These are phyloP conservation scores for Cynaeus angustus DNA, from an alignment of 2,888 invertebrate species.

Conservation along the genomic window DNA sequence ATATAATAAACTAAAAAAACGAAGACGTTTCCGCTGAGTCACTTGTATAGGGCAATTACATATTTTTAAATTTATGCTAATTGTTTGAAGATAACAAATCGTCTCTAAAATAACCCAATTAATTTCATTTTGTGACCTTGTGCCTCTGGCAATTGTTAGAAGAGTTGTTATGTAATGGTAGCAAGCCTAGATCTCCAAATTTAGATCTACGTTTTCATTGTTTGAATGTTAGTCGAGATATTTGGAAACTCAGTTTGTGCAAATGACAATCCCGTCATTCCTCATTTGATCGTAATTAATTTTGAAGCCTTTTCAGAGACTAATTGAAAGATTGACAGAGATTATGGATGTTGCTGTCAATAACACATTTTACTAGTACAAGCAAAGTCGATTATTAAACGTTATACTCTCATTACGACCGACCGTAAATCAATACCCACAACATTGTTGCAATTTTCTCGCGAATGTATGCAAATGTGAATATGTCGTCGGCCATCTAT, in stretches of 20 bases:
- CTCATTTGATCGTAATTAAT: conserved; percentile 14
- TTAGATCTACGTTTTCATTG: no score
- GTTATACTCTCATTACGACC: conserved; percentile 13
- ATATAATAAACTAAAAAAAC: conserved; percentile 14
- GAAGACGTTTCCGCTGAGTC: conserved; percentile 32
- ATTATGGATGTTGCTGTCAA: conserved; percentile 27
- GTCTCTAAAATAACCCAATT: conserved; percentile 28
- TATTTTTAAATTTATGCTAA: conserved; percentile 31
- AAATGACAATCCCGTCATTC: conserved; percentile 6
- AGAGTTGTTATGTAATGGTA: conserved; percentile 20
- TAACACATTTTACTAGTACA: conserved; percentile 22
- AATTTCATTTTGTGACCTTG: conserved; percentile 28
- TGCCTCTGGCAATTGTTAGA: conserved; percentile 2
- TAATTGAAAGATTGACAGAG: conserved; percentile 26
- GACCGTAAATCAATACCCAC: conserved; percentile 19
- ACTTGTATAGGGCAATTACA: conserved; percentile 18
- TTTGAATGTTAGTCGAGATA: no score
- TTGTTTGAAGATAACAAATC: conserved; percentile 32
- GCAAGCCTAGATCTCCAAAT: neutral
- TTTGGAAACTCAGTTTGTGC: conserved; percentile 2
- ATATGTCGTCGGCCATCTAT: conserved; percentile 18
- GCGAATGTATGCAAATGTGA: conserved; percentile 18
- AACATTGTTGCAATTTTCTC: conserved; percentile 10
- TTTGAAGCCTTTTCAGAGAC: conserved; percentile 10
- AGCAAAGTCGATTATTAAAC: conserved; percentile 22